Conservation (phyloP, 1,140 invertebrate genomes). For the Macrobrachium rosenbergii region DNA sequence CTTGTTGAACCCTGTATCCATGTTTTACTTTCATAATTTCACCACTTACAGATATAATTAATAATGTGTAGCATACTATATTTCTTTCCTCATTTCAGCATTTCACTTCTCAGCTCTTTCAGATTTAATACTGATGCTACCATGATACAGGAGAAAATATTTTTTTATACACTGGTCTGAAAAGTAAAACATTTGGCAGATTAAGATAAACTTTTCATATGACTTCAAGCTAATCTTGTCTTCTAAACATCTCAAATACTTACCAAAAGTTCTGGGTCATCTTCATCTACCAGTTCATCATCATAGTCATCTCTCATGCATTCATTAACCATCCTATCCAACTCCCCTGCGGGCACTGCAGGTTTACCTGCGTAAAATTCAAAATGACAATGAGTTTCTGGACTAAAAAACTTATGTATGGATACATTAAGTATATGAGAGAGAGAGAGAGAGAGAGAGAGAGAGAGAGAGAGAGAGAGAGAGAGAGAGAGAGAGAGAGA, state of each 20-base stretch:
- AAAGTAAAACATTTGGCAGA: constrained; percentile 20
- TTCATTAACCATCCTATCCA: constrained; percentile 62
- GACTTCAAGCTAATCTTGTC: constrained; percentile 1
- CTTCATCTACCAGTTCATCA: constrained; percentile 74
- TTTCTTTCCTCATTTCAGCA: too few relatives aligned
- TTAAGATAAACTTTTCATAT: constrained; percentile 5
- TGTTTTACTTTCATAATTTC: too few relatives aligned
- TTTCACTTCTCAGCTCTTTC: too few relatives aligned
- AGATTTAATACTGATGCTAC: too few relatives aligned
- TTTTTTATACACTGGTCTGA: too few relatives aligned
- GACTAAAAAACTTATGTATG: too few relatives aligned
- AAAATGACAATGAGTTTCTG: constrained; percentile 1
- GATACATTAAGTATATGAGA: not conserved
- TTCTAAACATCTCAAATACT: constrained; percentile 32
- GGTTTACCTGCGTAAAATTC: constrained; percentile 24
- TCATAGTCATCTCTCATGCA: constrained; percentile 81
- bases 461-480: not conserved
- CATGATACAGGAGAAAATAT: too few relatives aligned
- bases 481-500: too few relatives aligned
- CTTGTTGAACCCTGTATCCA: too few relatives aligned
- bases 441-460: not conserved
- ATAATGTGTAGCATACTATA: too few relatives aligned
- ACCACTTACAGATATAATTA: too few relatives aligned
- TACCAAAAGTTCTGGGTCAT: constrained; percentile 83
- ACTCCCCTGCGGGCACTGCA: constrained; percentile 39